Evolutionary conservation across 2,113 vertebrate species (phyloP).

Genomic region (Ceyx cyanopectus): DNA sequence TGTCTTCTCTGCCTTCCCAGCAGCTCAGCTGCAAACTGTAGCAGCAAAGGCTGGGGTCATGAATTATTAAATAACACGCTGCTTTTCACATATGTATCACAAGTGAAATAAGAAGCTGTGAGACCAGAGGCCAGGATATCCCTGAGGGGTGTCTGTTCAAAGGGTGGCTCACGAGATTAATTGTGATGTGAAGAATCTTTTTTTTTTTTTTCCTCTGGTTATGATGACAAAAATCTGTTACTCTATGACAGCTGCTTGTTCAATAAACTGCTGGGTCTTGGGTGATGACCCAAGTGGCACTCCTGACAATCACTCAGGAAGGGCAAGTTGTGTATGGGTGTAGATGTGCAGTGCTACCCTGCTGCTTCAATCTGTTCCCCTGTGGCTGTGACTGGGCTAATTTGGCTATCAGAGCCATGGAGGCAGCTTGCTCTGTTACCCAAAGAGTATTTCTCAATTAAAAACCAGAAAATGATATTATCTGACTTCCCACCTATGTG

Average conservation of each 20-base stretch:
- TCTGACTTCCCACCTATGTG: not conserved
- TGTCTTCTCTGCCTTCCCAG: not conserved
- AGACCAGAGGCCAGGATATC: not conserved
- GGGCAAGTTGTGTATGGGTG: not conserved
- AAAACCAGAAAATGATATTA: not conserved
- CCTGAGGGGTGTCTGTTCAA: not conserved
- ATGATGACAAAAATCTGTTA: not conserved
- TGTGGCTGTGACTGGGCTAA: not conserved
- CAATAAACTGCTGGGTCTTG: not conserved
- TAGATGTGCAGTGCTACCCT: not conserved
- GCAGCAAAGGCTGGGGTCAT: not conserved
- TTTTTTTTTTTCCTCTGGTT: not conserved
- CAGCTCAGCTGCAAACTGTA: not conserved
- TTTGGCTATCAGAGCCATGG: slow-evolving; percentile 1
- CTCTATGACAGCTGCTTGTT: not conserved
- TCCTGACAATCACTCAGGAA: not conserved
- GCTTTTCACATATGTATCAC: not conserved
- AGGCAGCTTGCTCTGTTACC: not conserved
- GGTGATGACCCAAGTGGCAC: not conserved
- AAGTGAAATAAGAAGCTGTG: not conserved
- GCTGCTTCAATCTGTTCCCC: not conserved
- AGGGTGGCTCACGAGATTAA: not conserved
- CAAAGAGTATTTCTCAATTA: not conserved
- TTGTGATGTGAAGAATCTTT: not conserved
- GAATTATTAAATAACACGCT: not conserved